These are phyloP conservation scores for Hyles lineata DNA, from an alignment of 2,888 invertebrate species.

Conservation along the genomic window DNA sequence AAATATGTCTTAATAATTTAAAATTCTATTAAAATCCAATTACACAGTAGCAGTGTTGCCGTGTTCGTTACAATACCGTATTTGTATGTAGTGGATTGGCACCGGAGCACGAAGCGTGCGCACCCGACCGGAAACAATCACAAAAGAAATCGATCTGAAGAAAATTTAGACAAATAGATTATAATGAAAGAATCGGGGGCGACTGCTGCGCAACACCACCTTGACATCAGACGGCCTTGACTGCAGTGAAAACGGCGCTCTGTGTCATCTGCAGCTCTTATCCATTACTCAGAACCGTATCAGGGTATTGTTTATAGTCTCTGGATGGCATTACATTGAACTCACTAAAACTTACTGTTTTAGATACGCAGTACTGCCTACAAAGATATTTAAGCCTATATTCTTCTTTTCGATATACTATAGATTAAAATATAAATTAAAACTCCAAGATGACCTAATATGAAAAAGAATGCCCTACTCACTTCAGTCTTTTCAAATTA, in stretches of 20 bases:
- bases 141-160: conserved; percentile 74
- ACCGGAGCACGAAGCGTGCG: conserved; percentile 52
- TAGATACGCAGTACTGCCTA: too few species aligned
- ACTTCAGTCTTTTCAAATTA: too few species aligned
- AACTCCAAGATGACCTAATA: too few species aligned
- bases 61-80: conserved; percentile 27
- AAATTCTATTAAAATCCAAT: conserved; percentile 12
- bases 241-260: conserved; percentile 72
- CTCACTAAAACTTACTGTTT: too few species aligned
- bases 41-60: conserved; percentile 27
- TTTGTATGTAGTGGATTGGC: conserved; percentile 33
- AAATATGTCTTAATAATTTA: conserved; percentile 18
- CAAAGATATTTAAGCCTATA: too few species aligned
- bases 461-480: too few species aligned
- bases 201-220: conserved; percentile 75
- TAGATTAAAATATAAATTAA: too few species aligned
- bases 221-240: conserved; percentile 79
- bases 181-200: conserved; percentile 70
- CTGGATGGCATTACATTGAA: too few species aligned
- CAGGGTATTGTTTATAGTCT: too few species aligned
- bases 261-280: conserved; percentile 44
- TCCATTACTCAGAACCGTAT: not conserved
- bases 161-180: conserved; percentile 67
- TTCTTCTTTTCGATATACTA: too few species aligned
- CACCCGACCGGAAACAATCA: conserved; percentile 72